Evolutionary conservation across 2,113 vertebrate genomes (phyloP), one percentile per base, ranked within the genome.

Genomic region (Galbula dea): DNA sequence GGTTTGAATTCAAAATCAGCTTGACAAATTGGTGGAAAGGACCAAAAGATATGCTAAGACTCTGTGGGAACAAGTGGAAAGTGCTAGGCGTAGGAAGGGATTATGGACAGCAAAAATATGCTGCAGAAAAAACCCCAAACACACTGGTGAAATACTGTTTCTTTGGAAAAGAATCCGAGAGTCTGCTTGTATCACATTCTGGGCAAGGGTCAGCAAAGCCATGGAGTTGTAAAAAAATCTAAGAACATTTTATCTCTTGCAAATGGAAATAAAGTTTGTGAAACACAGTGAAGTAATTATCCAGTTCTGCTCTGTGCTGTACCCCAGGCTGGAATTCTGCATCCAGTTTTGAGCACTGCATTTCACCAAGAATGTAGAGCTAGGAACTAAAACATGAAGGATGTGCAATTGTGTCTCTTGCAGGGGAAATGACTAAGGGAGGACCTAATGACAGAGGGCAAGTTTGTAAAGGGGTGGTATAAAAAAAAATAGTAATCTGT

Each of bases 71-170:
- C 36, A 61, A 89, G 86, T 1, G 9, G 58, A 91, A 91, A 69
- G 84, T 95, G 69, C 62, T 68, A 90, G 62, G 91, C 62, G 17
- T 94, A 61, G 74, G 93, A 90, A 79, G 74, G 66, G 71, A 90
- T 94, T 94, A 93, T 49, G 75, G 86, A 95, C 84, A 90, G 89
- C 32, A 89, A 95, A 93, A 94, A 94, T 89, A 94, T 89, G 84
- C 49, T 92, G 45, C 67, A 34, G 55, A 83, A 88, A 92, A 90
- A 84, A 72, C n/a, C n/a, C n/a, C n/a, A 6, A 7, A 10, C 27
- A 41, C 27, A 11, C 26, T 87, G 39, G 23, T 85, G 81, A 91
- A 85, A 85, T 79, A 68, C 48, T 75, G 89, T 79, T 92, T 89
- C 45, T 90, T 84, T 73, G 32, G 54, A 73, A 82, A 84, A 91